These are phyloP conservation scores for Chlorops oryzae DNA, from an alignment of 1,140 invertebrate species.

Conservation along the genomic window DNA sequence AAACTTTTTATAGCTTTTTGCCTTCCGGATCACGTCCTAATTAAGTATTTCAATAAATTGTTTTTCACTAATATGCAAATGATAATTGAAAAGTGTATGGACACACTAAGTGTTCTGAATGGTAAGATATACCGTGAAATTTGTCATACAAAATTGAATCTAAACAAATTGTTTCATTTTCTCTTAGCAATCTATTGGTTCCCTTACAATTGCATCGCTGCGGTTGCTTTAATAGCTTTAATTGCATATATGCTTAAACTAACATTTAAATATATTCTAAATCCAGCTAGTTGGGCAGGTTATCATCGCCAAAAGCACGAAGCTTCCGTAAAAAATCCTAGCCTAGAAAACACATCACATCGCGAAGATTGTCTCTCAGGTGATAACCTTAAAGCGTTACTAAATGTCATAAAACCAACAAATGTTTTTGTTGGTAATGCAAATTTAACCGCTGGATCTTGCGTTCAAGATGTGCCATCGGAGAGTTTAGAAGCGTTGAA, in stretches of 20 bases:
- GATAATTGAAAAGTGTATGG: constrained; percentile 24
- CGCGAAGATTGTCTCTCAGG: constrained; percentile 31
- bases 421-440: constrained; percentile 6
- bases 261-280: constrained; percentile 35
- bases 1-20: constrained; percentile 25
- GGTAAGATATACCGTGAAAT: constrained; percentile 21
- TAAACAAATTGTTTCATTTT: neutral
- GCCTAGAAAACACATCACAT: neutral
- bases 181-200: constrained; percentile 21
- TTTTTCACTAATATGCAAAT: constrained; percentile 31
- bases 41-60: constrained; percentile 31
- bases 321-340: too few relatives aligned
- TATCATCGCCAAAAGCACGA: neutral
- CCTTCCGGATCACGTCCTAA: constrained; percentile 32
- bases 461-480: constrained; percentile 34
- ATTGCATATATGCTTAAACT: constrained; percentile 31
- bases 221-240: constrained; percentile 21
- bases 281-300: constrained; percentile 27
- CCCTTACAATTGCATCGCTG: constrained; percentile 26
- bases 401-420: constrained; percentile 24
- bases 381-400: constrained; percentile 36
- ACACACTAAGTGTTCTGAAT: constrained; percentile 17
- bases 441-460: constrained; percentile 19
- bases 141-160: neutral
- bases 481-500: constrained; percentile 24